Evolutionary conservation across 2,888 invertebrate species (phyloP).

Genomic region (Pterostichus niger): DNA sequence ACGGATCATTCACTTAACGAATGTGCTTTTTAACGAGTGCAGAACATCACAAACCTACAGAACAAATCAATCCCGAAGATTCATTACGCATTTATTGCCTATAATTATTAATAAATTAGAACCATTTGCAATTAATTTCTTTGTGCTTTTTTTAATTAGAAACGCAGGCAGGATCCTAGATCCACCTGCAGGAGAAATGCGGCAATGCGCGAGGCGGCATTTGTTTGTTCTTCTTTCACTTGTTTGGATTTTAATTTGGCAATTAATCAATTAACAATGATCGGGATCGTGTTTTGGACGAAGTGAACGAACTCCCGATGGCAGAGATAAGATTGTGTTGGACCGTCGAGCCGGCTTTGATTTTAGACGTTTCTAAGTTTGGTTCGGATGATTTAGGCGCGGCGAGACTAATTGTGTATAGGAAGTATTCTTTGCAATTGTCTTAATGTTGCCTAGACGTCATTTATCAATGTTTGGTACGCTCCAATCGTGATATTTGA

Average conservation of each 20-base stretch:
- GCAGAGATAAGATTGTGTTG: constrained; percentile 42
- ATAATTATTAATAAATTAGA: constrained; percentile 58
- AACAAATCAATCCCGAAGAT: constrained; percentile 40
- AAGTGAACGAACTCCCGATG: constrained; percentile 20
- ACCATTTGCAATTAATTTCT: constrained; percentile 48
- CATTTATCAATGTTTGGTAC: constrained; percentile 41
- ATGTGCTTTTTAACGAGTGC: constrained; percentile 56
- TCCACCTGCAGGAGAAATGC: constrained; percentile 40
- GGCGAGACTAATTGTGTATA: constrained; percentile 46
- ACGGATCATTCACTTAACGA: constrained; percentile 52
- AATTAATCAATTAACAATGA: constrained; percentile 59
- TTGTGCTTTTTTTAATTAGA: constrained; percentile 30
- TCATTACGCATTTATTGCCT: constrained; percentile 50
- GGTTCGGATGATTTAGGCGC: constrained; percentile 46
- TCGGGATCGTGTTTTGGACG: constrained; percentile 14
- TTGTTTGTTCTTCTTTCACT: constrained; percentile 58
- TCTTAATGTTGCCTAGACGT: constrained; percentile 10
- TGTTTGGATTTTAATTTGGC: constrained; percentile 54
- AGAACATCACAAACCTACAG: constrained; percentile 40
- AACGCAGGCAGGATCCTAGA: constrained; percentile 1
- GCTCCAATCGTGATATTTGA: constrained; percentile 20
- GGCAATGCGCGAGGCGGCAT: constrained; percentile 15
- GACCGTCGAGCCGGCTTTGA: constrained; percentile 11
- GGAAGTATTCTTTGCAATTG: constrained; percentile 39
- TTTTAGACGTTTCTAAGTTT: constrained; percentile 27